Percentiles rank a stretch among this genome's conserved stretches.
These are phyloP conservation scores for Mesorhabditis spiculigera DNA, from an alignment of 2,888 invertebrate species.

Conservation along the genomic window DNA sequence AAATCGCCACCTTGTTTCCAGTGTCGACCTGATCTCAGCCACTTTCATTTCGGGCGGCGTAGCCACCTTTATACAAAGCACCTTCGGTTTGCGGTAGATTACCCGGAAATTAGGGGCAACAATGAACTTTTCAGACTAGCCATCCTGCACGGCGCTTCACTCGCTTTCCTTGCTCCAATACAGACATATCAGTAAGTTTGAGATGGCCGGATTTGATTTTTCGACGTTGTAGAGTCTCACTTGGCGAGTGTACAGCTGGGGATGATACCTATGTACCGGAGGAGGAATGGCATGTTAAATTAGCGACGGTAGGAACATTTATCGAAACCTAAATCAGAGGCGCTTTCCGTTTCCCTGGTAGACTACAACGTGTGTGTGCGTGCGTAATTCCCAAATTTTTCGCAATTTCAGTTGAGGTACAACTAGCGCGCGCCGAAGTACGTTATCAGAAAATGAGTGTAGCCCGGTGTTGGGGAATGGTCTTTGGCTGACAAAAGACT, in stretches of 20 bases:
- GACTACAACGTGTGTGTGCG: no score
- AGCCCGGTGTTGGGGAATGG: no score
- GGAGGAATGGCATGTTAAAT: not conserved
- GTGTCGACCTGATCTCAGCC: not conserved
- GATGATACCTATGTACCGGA: not conserved
- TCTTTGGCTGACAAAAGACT: no score
- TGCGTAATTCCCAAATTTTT: not conserved
- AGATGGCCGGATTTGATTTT: not conserved
- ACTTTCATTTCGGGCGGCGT: not conserved
- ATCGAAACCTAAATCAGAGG: not conserved
- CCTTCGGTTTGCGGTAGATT: not conserved
- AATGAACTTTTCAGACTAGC: not conserved
- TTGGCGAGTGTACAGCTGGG: not conserved
- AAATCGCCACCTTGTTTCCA: not conserved
- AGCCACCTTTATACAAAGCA: not conserved
- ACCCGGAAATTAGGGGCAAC: no score
- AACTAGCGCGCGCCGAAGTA: no score
- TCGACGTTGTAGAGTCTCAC: not conserved
- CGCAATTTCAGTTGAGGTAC: constrained; percentile 29
- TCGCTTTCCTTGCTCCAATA: not conserved
- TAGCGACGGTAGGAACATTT: not conserved
- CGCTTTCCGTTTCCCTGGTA: no score
- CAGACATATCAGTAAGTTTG: not conserved
- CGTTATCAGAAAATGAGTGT: no score
- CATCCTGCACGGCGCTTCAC: not conserved